Evolutionary conservation across 2,888 invertebrate species (phyloP), one percentile per base, ranked within the genome.

Genomic region (Caenorhabditis doughertyi): DNA sequence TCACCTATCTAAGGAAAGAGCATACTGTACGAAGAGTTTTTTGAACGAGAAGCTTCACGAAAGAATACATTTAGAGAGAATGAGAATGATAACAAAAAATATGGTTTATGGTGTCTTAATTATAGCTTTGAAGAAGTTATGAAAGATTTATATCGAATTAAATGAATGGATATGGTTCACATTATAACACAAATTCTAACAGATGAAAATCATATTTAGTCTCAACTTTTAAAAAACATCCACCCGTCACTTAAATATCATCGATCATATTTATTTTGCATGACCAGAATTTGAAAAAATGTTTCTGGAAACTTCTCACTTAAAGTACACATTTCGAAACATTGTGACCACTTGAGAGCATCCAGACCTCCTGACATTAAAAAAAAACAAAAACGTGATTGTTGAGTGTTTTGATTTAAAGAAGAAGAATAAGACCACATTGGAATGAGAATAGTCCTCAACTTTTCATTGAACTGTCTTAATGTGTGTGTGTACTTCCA

Each of bases 381-480:
- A 55, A 55, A 65, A 58, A 55, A 65, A 70, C 29, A 55, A 55
- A 35, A 72, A 64, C 64, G 73, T 73, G 73, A 64, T 73, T 65
- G 29, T 9, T 55, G 35, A 73, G 73, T 73, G 64, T 73, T 73
- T 73, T 64, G 53, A 53, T 53, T 65, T 21, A 23, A 53, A 53
- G 32, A 64, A 25, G 29, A 29, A 27, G n/a, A n/a, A n/a, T n/a
- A n/a, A n/a, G n/a, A n/a, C n/a, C n/a, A n/a, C n/a, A n/a, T 21
- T 65, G 23, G 51, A 65, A 35, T 21, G n/a, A 51, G 64, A 64
- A 56, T 65, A 55, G 73, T 73, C 44, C 64, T 74, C 72, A 27
- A 32, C 18, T 64, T 64, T 21, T n/a, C 44, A 32, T 16, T 23
- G 13, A 70, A 44, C 55, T 25, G 29, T 56, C 29, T 39, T 25